Conservation (phyloP, 2,888 invertebrate species). For the Pantelozetes paolii region DNA sequence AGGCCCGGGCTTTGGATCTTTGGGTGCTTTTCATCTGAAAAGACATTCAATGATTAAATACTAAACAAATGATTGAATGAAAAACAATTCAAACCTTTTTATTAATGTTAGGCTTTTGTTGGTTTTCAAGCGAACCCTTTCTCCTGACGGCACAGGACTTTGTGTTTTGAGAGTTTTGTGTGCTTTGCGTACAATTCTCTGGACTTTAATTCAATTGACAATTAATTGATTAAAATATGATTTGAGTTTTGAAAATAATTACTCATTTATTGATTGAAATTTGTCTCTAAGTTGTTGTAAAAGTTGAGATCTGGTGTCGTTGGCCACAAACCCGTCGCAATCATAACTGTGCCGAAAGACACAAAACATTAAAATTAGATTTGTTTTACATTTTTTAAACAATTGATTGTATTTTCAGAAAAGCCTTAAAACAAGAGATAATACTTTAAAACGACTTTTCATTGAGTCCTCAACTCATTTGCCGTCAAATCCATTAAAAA, state of each 20-base stretch:
- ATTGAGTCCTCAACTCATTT: no score
- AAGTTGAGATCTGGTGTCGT: constrained; percentile 60
- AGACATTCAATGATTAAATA: constrained; percentile 13
- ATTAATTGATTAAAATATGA: no score
- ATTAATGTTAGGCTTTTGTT: background rate
- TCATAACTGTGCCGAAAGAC: constrained; percentile 61
- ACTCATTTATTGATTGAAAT: constrained; percentile 50
- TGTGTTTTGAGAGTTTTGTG: background rate
- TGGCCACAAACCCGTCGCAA: constrained; percentile 73
- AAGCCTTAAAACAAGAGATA: no score
- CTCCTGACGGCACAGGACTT: constrained; percentile 47
- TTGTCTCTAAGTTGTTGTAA: constrained; percentile 50
- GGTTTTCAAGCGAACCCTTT: constrained; percentile 16
- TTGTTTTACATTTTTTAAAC: no score
- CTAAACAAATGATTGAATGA: background rate
- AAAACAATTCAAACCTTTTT: background rate
- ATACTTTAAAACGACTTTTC: no score
- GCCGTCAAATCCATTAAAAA: no score
- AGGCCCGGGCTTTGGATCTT: constrained; percentile 53
- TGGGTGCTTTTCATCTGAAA: constrained; percentile 40
- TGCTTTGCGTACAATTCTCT: constrained; percentile 48
- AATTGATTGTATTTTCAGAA: no score
- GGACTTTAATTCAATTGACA: constrained; percentile 50
- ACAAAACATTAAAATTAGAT: no score
- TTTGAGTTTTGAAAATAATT: constrained; percentile 43